Base-by-base conservation (phyloP, 2,113 vertebrate genomes). In the Hemicordylus capensis region DNA sequence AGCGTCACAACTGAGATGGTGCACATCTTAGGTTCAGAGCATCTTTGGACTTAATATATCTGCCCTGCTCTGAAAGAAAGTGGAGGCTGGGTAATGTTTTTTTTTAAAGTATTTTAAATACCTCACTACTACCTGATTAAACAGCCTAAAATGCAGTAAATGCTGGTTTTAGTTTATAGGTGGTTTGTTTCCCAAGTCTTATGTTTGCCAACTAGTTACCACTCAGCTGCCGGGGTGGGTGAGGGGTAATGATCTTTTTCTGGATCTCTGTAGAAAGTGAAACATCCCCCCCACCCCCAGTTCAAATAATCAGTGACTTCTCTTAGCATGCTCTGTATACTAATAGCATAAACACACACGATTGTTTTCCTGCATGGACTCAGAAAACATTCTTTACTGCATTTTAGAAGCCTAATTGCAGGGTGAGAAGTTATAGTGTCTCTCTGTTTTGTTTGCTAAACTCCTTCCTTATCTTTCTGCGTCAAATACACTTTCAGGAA, bases 371-470 rank as follows among this genome's bases (percentile, higher is more conserved):
- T 44, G 17, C 37, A 64, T 22, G 46, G 20, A 34, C 28, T 63
- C 42, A 22, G 81, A 46, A 78, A 46, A 79, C 44, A 61, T 4
- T 42, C 17, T 46, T 83, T 22, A 28, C 9, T 34, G 44, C 64
- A 12, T 42, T 56, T 64, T 46, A 74, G 34, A 56, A 34, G 59
- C 76, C 66, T 73, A 54, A 61, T 83, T 54, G 17, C 51, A 54
- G 17, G 44, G 17, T 42, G 70, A 15, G 67, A 14, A 8, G 34
- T 66, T 73, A 73, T 31, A 66, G 54, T 69, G 37, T 7, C 0
- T 46, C 56, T 69, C 1, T 1, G 70, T 26, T 88, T 44, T 87
- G 75, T 85, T 88, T 87, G 78, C 63, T 7, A 1, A 74, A 75
- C 44, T 48, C 34, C 44, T 70, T 75, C 63, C 78, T 85, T 84